Conservation (phyloP, 2,113 vertebrate species). For the Chiloscyllium plagiosum region DNA sequence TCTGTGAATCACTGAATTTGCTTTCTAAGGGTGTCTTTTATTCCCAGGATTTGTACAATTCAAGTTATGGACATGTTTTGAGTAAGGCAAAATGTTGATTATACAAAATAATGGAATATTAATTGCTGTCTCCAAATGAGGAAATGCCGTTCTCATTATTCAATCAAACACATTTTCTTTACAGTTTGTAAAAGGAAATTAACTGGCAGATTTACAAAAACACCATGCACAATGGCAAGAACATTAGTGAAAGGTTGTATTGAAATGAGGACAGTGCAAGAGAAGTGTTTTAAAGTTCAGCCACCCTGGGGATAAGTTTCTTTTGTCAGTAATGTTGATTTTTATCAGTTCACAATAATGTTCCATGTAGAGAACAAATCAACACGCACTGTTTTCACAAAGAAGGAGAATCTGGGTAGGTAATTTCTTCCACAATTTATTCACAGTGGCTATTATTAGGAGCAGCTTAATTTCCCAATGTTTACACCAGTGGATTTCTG, state of each 20-base stretch:
- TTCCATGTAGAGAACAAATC: not conserved
- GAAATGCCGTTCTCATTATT: not conserved
- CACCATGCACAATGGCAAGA: not conserved
- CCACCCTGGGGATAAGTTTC: not conserved
- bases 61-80: not conserved
- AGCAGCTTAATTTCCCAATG: not conserved
- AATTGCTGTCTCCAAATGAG: not conserved
- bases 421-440: not conserved
- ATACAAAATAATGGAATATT: not conserved
- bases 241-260: not conserved
- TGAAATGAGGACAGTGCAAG: not conserved
- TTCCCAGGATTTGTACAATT: not conserved
- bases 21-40: not conserved
- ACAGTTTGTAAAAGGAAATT: not conserved
- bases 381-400: not conserved
- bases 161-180: not conserved
- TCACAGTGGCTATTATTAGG: not conserved
- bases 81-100: not conserved
- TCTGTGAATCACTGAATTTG: not conserved
- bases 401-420: not conserved
- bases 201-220: not conserved
- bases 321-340: not conserved
- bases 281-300: not conserved
- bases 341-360: not conserved
- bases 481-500: not conserved